These are phyloP conservation scores for Pampusana beccarii DNA, from an alignment of 2,113 vertebrate species.

Conservation along the genomic window DNA sequence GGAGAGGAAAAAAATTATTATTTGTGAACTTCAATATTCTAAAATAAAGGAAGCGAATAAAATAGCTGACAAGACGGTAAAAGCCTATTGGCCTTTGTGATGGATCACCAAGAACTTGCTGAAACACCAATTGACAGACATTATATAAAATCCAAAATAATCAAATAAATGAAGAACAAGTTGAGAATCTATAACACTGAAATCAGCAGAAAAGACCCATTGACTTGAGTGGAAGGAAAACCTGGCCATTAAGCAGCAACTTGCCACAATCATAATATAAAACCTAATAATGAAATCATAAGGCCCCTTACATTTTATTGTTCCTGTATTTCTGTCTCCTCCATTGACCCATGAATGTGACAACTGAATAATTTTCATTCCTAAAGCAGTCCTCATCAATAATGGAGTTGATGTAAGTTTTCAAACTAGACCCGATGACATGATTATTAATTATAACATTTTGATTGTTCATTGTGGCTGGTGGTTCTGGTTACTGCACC, in stretches of 20 bases:
- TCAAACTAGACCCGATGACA: neutral
- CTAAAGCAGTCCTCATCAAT: neutral
- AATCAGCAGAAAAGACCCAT: constrained; percentile 6
- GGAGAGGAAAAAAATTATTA: neutral
- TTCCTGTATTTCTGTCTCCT: neutral
- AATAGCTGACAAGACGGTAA: constrained; percentile 1
- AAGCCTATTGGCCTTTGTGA: constrained; percentile 26
- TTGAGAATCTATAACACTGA: neutral
- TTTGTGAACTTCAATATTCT: neutral
- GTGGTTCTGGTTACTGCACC: neutral
- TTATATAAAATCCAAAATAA: constrained; percentile 33
- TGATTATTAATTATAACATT: neutral
- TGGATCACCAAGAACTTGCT: constrained; percentile 20
- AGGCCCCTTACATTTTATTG: neutral
- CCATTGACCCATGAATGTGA: neutral
- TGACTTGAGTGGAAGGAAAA: neutral
- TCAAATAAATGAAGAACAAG: neutral
- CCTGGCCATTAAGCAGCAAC: neutral
- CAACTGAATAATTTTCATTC: neutral
- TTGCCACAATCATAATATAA: neutral
- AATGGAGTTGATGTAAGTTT: neutral
- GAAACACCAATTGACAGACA: constrained; percentile 1
- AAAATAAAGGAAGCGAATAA: constrained; percentile 45
- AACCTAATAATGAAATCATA: neutral
- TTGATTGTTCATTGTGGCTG: neutral